Percentiles rank a stretch among this genome's conserved stretches.
These are phyloP conservation scores for Teleogryllus oceanicus DNA, from an alignment of 2,888 invertebrate genomes.

Conservation along the genomic window DNA sequence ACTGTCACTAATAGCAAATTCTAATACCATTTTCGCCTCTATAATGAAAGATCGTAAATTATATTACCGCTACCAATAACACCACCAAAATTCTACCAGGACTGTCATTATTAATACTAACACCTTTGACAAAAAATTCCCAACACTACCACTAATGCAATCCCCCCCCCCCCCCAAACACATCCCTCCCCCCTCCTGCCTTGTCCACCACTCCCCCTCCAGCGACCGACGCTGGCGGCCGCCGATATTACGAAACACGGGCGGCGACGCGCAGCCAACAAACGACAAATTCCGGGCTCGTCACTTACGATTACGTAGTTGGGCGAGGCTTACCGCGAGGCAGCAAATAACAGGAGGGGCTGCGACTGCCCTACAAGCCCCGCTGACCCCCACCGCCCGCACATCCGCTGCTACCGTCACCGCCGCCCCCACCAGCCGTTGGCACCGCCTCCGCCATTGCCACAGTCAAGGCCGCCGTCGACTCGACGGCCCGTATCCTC, in stretches of 20 bases:
- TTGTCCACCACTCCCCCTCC: background rate
- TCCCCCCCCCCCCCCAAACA: too few relatives aligned
- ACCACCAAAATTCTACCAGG: too few relatives aligned
- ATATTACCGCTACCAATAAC: too few relatives aligned
- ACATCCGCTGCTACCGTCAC: background rate
- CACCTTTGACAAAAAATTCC: too few relatives aligned
- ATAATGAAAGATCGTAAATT: too few relatives aligned
- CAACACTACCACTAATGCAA: too few relatives aligned
- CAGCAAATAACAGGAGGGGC: conserved; percentile 31
- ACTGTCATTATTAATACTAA: too few relatives aligned
- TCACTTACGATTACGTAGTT: conserved; percentile 42
- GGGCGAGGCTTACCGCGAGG: conserved; percentile 30
- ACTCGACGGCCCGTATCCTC: too few relatives aligned
- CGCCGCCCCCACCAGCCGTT: background rate
- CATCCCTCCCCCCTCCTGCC: background rate
- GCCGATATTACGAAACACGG: conserved; percentile 36
- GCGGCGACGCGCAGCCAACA: conserved; percentile 40
- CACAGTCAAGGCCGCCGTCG: background rate
- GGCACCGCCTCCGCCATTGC: background rate
- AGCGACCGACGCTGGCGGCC: background rate
- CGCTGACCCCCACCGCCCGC: background rate
- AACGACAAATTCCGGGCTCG: conserved; percentile 42
- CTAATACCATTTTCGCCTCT: too few relatives aligned
- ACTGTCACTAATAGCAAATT: too few relatives aligned
- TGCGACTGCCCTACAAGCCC: conserved; percentile 3